Evolutionary conservation across 2,797 vertebrate species (phyloP).

Genomic region (Carcharodon carcharias): DNA sequence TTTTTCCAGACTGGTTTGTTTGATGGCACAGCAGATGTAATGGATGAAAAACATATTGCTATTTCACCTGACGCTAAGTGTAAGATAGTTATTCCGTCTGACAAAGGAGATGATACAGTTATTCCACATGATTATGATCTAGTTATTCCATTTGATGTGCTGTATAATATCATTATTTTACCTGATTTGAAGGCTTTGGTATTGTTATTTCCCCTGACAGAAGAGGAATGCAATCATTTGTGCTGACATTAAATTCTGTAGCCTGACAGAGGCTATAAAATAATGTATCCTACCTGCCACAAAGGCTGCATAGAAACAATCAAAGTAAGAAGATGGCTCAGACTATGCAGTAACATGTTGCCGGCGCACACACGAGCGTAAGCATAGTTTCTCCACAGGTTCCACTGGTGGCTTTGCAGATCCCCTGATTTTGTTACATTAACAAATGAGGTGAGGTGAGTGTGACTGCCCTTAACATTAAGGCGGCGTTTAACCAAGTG

Average conservation of each 20-base stretch:
- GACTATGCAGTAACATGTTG: not conserved
- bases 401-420: not conserved
- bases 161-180: slow-evolving; percentile 12
- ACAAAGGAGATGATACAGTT: slow-evolving; percentile 11
- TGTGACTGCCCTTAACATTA: no score
- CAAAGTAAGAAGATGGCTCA: not conserved
- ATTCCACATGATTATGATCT: not conserved
- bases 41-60: not conserved
- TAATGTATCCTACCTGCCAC: not conserved
- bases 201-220: not conserved
- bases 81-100: not conserved
- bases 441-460: no score
- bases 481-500: no score
- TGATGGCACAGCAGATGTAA: not conserved
- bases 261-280: not conserved
- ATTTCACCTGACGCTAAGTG: not conserved
- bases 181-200: not conserved
- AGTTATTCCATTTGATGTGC: not conserved
- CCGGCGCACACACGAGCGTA: not conserved
- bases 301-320: not conserved
- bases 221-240: not conserved
- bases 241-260: not conserved
- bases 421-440: not conserved
- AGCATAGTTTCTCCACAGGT: not conserved
- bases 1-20: not conserved